Conservation (phyloP, 2,888 invertebrate genomes). For the Macrosoma leucophasiata region DNA sequence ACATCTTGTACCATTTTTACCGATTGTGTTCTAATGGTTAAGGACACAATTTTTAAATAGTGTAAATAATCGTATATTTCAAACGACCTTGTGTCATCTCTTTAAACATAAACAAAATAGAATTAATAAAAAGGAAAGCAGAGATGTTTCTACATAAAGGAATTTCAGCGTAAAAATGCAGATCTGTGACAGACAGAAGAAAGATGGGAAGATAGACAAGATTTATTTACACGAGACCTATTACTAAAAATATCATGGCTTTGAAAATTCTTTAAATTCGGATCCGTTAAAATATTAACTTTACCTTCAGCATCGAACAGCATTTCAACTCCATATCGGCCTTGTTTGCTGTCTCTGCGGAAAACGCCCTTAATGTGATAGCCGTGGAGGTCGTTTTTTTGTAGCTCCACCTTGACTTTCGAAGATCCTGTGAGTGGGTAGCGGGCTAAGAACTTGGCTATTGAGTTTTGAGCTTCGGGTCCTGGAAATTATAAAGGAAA, state of each 20-base stretch:
- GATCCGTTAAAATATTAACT: neutral
- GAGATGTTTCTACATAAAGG: neutral
- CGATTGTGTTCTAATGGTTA: too few relatives aligned
- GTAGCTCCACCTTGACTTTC: conserved; percentile 78
- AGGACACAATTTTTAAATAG: too few relatives aligned
- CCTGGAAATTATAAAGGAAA: conserved; percentile 30
- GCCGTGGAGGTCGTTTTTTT: conserved; percentile 79
- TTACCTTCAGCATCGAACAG: conserved; percentile 73
- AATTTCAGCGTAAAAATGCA: too few relatives aligned
- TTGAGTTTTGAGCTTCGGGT: conserved; percentile 53
- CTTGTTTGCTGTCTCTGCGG: conserved; percentile 40
- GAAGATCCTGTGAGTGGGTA: conserved; percentile 82
- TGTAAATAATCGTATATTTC: too few relatives aligned
- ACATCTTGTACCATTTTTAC: too few relatives aligned
- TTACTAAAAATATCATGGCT: too few relatives aligned
- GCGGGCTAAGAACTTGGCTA: conserved; percentile 65
- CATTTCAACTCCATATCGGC: conserved; percentile 59
- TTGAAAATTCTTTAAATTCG: too few relatives aligned
- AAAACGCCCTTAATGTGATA: conserved; percentile 77
- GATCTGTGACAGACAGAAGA: too few relatives aligned
- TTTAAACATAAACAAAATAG: too few relatives aligned
- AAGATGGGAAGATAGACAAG: too few relatives aligned
- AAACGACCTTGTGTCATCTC: too few relatives aligned
- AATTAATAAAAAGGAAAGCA: neutral
- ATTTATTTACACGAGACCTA: too few relatives aligned